A percentile compares a stretch with the other conserved stretches of the same genome.
Conservation (phyloP, 2,113 vertebrate genomes). For the Oreochromis spilurus region DNA sequence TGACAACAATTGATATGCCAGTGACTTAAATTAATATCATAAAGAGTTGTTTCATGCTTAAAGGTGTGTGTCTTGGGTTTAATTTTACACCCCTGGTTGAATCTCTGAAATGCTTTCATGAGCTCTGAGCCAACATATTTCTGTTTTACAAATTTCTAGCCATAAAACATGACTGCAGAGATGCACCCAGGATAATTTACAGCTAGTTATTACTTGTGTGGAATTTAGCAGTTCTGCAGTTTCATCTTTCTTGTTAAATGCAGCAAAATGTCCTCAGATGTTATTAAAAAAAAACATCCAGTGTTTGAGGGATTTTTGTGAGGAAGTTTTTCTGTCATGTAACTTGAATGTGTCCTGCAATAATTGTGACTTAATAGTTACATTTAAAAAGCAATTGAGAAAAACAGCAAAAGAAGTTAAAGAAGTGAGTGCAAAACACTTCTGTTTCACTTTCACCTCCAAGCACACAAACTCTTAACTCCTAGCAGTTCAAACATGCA, state of each 20-base stretch:
- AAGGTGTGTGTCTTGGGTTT: neutral
- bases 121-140: neutral
- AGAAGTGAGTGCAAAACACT: neutral
- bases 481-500: neutral
- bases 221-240: neutral
- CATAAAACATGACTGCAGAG: neutral
- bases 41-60: neutral
- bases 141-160: neutral
- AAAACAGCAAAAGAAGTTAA: neutral
- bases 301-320: neutral
- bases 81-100: neutral
- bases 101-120: neutral
- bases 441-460: neutral
- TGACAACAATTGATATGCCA: neutral
- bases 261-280: neutral
- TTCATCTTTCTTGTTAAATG: neutral
- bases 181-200: neutral
- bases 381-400: neutral
- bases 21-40: neutral
- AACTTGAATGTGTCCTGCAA: neutral
- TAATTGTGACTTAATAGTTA: neutral
- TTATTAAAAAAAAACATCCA: neutral
- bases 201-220: neutral
- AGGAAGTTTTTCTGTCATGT: neutral
- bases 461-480: neutral